phyloP scores from a whole-genome alignment of 2,888 invertebrate genomes.

The Polydrusus pterygomalis region DNA sequence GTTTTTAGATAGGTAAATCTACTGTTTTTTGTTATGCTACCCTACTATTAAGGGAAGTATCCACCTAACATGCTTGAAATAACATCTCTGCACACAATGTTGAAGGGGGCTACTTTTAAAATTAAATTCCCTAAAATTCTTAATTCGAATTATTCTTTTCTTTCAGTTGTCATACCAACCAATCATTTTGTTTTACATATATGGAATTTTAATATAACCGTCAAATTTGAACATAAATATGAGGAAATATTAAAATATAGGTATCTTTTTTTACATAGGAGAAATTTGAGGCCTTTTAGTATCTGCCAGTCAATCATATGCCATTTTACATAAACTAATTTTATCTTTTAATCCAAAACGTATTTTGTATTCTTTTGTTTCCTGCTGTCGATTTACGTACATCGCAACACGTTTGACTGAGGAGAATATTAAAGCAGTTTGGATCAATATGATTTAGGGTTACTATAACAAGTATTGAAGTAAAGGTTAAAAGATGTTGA shows the following conservation, averaged over 20 bases:
- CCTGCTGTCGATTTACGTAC: conserved; percentile 2
- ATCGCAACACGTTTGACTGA: not conserved
- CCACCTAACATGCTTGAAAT: no score
- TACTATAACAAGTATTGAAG: not conserved
- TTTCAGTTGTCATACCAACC: not conserved
- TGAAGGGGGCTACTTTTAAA: no score
- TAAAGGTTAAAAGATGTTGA: not conserved
- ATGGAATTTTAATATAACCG: not conserved
- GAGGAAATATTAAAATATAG: not conserved
- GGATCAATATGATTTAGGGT: conserved; percentile 1
- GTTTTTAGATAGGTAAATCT: no score
- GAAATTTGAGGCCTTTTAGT: not conserved
- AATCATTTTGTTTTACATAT: not conserved
- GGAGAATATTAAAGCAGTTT: conserved; percentile 13
- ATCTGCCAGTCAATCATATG: conserved; percentile 8
- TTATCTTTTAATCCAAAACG: conserved; percentile 1
- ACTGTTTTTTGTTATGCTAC: no score
- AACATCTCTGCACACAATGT: no score
- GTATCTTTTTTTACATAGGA: not conserved
- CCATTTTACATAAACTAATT: conserved; percentile 17
- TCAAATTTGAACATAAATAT: not conserved
- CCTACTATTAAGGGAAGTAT: no score
- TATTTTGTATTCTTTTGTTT: conserved; percentile 1
- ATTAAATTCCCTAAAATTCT: no score
- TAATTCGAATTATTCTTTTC: not conserved